Evolutionary conservation across 2,797 vertebrate species (phyloP), one percentile per base, ranked within the genome.

Genomic region (Rhinatrema bivittatum): DNA sequence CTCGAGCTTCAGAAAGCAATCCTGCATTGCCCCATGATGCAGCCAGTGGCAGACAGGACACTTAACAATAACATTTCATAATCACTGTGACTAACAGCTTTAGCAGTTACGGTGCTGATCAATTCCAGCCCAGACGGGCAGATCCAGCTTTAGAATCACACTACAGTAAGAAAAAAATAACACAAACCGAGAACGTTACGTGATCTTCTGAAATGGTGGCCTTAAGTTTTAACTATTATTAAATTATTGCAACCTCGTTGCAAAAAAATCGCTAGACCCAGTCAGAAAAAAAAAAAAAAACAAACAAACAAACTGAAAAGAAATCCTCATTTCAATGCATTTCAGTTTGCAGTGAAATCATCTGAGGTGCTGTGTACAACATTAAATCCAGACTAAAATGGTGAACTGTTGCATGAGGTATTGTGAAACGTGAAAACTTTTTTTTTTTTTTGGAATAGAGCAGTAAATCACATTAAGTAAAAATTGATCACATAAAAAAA

Each of bases 371-470:
- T 68, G 73, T n/a, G 74, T 82, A 79, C 62, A 72, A 71, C 47
- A 76, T 41, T 65, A 76, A 56, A 62, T 74, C 66, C 69, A 78
- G 78, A 64, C 76, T 84, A 78, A 57, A 81, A 75, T 43, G 78
- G 84, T 79, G 83, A 71, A 88, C 82, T 87, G 88, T 88, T 86
- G 82, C 79, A 86, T 94, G 93, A 98, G 94, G 94, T 98, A 98
- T 91, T 78, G 78, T 90, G 87, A 84, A 88, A 88, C 63, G 81
- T 47, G 78, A 83, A 89, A 83, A 80, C 81, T 89, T 81, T 68
- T 94, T 96, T 91, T n/a, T n/a, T 89, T 81, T 68, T 94, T 96
- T 91, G 89, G 89, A 90, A 92, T 90, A 91, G 86, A 88, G 88
- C 79, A 79, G 87, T 90, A 91, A 86, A 49, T 92, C 86, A 90